These are phyloP conservation scores for Botia almorhae DNA, from an alignment of 2,797 vertebrate genomes.

Conservation along the genomic window DNA sequence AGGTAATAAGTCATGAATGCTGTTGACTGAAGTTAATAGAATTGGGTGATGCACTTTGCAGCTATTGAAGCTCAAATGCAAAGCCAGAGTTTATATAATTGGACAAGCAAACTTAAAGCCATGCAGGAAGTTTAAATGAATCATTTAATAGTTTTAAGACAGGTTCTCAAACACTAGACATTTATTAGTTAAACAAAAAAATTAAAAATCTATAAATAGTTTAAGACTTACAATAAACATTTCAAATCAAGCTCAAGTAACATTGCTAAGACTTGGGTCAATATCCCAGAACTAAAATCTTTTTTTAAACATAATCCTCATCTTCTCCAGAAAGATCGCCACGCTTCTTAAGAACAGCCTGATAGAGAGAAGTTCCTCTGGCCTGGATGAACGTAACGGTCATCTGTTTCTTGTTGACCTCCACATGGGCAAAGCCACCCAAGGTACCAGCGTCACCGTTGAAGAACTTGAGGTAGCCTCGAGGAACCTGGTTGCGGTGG, in stretches of 20 bases:
- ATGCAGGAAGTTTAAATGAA: not conserved
- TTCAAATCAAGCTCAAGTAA: not conserved
- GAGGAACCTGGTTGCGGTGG: conserved; percentile 81
- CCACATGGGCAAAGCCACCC: conserved; percentile 87
- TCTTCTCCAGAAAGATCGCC: not conserved
- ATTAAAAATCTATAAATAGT: not conserved
- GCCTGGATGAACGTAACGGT: conserved; percentile 85
- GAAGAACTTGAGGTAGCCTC: conserved; percentile 86
- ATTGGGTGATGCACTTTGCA: too few species aligned
- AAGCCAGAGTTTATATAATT: not conserved
- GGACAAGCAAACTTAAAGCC: not conserved
- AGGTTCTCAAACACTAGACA: not conserved
- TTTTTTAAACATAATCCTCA: not conserved
- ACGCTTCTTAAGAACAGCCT: conserved; percentile 79
- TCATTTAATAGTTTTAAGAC: conserved; percentile 23
- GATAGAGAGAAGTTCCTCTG: conserved; percentile 87
- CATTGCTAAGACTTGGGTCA: not conserved
- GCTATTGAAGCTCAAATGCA: too few species aligned
- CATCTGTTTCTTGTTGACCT: conserved; percentile 79
- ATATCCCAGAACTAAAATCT: conserved; percentile 5
- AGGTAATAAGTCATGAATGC: too few species aligned
- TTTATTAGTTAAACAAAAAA: conserved; percentile 25
- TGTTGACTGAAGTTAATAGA: too few species aligned
- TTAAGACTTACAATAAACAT: not conserved
- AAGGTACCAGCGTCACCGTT: conserved; percentile 78